A percentile compares a stretch with the other conserved stretches of the same genome.
Evolutionary conservation across 2,888 invertebrate species (phyloP).

Genomic region (Melipona bicolor): DNA sequence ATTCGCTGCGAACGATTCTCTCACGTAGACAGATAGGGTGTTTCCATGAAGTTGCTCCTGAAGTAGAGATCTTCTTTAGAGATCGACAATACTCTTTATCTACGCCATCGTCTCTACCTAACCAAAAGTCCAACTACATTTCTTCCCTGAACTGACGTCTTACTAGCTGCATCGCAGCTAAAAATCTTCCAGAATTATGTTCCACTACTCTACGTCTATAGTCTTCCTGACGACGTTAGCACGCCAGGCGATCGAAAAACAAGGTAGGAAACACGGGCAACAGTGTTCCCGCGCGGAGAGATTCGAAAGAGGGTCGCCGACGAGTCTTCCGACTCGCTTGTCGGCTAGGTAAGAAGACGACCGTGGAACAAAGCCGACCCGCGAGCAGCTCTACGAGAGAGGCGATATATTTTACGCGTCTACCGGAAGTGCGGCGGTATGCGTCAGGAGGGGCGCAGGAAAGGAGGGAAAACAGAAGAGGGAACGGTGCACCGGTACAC

Average conservation of each 20-base stretch:
- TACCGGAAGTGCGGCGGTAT: constrained; percentile 77
- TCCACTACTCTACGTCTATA: background rate
- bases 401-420: constrained; percentile 74
- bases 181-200: background rate
- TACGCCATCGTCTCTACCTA: background rate
- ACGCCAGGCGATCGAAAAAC: constrained; percentile 1
- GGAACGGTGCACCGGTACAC: constrained; percentile 56
- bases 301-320: constrained; percentile 59
- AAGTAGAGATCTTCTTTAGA: background rate
- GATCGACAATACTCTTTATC: background rate
- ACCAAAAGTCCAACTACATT: too few species aligned
- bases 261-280: background rate
- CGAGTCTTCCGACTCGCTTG: constrained; percentile 63
- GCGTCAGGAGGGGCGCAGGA: constrained; percentile 57
- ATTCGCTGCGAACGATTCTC: constrained; percentile 13
- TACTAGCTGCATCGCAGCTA: background rate
- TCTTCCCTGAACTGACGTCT: too few species aligned
- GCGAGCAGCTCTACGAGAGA: constrained; percentile 34
- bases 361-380: constrained; percentile 70
- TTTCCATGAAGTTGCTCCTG: constrained; percentile 3
- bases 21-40: background rate
- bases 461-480: constrained; percentile 57
- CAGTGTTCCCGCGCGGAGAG: background rate
- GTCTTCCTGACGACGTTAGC: background rate
- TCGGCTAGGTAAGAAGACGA: constrained; percentile 65